Evolutionary conservation across 1,140 invertebrate species (phyloP), one percentile per base, ranked within the genome.

Genomic region (Drosophila fuyamai): DNA sequence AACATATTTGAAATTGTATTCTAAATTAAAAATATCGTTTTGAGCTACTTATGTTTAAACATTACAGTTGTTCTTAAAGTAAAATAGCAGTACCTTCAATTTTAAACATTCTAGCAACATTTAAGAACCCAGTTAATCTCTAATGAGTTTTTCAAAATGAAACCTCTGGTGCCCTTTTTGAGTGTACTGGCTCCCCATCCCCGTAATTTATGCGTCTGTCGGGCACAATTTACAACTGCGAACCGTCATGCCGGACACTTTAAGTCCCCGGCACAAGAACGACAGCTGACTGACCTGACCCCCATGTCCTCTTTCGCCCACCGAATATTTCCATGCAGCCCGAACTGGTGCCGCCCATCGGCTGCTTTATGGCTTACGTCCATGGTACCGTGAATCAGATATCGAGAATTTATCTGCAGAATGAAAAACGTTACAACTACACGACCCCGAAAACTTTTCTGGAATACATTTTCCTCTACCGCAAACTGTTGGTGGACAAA

Each of bases 361-460:
- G 97, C 0, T 81, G 95, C 46, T 99, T 98, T 93, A 98, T 99
- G 98, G 97, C 98, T 6, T 96, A 95, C 92, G 97, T 97, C 2
- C 98, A 99, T 89, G 95, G 95, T 43, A 96, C 96, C 43, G 98
- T 99, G 5, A 98, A 98, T 93, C 94, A 96, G 66, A 96, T 97
- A 93, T 98, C 97, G 82, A 93, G 95, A 92, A 88, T 95, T 48
- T 99, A 98, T 93, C 94, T 97, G 47, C 93, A 94, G 89, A 98
- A 98, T 93, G 98, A 99, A 90, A 95, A 95, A 59, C 94, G 98
- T 38, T 98, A 98, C 93, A 99, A 99, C 93, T 99, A 99, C 91
- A 99, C 98, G 2, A 99, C 98, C 7, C 98, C 98, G 0, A 99
- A 99, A 93, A 97, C 97, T 35, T 99, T 98, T 93, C 93, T 99